phyloP scores from a whole-genome alignment of 2,888 invertebrate genomes.

The Osedax frankpressi region DNA sequence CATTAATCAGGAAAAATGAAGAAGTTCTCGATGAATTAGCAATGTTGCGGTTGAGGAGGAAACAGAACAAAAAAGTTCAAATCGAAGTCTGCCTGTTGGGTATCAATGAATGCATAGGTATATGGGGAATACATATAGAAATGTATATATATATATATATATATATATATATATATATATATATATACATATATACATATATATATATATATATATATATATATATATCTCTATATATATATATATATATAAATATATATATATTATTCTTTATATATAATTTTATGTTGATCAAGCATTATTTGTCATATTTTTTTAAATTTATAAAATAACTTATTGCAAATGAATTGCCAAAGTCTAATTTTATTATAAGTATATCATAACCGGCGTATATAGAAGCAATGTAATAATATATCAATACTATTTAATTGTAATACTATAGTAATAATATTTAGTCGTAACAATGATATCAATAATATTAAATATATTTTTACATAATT shows the following conservation, averaged over 20 bases:
- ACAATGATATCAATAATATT: no score
- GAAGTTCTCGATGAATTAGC: neutral
- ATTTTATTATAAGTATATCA: no score
- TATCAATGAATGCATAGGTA: slow-evolving; percentile 40
- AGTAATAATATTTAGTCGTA: no score
- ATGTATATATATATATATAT: neutral
- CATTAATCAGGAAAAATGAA: neutral
- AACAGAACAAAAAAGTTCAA: slow-evolving; percentile 16
- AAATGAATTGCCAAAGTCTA: no score
- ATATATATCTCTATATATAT: no score
- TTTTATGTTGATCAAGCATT: no score
- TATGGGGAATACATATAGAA: neutral
- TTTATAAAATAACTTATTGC: no score
- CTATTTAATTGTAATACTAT: no score
- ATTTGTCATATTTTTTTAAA: no score
- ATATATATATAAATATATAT: slow-evolving; percentile 4
- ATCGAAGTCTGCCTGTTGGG: slow-evolving; percentile 37
- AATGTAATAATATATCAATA: no score
- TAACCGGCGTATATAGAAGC: no score
- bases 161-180: neutral
- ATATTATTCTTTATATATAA: neutral
- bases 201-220: neutral
- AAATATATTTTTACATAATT: no score
- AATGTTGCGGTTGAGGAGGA: neutral
- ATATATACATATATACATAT: slow-evolving; percentile 3